Percentiles rank a stretch among this genome's conserved stretches.
These are phyloP conservation scores for Nylanderia fulva DNA, from an alignment of 1,140 invertebrate species.

Conservation along the genomic window DNA sequence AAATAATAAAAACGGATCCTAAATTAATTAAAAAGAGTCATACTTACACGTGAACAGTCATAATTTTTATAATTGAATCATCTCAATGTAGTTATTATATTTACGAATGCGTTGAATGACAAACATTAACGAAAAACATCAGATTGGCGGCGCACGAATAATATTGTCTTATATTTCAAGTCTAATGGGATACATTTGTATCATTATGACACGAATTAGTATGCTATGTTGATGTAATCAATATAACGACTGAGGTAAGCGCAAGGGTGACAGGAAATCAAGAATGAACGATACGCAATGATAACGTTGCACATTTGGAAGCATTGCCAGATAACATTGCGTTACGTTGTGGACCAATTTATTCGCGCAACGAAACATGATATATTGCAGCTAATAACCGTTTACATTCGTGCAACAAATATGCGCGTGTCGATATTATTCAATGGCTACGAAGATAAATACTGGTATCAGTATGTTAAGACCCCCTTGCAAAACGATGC, in stretches of 20 bases:
- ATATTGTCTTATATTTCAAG: background rate
- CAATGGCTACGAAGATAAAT: conserved; percentile 30
- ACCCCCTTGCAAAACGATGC: background rate
- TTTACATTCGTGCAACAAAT: conserved; percentile 38
- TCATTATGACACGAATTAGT: conserved; percentile 40
- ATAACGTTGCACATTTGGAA: conserved; percentile 51
- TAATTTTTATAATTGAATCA: too few relatives aligned
- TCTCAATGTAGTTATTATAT: background rate
- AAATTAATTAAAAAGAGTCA: background rate
- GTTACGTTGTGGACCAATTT: conserved; percentile 30
- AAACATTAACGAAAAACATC: background rate
- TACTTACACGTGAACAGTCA: background rate
- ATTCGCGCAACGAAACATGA: conserved; percentile 39
- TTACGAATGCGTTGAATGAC: background rate
- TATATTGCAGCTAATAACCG: conserved; percentile 44
- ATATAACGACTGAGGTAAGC: conserved; percentile 29
- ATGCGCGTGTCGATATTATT: conserved; percentile 33
- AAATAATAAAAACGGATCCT: background rate
- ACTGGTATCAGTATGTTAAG: conserved; percentile 25
- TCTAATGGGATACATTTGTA: conserved; percentile 1
- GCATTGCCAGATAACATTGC: conserved; percentile 38
- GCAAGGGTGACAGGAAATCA: conserved; percentile 32
- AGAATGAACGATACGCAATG: conserved; percentile 46
- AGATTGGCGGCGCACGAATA: background rate
- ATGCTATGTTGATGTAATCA: conserved; percentile 15